Evolutionary conservation across 2,113 vertebrate genomes (phyloP).

Genomic region (Arenaria interpres): DNA sequence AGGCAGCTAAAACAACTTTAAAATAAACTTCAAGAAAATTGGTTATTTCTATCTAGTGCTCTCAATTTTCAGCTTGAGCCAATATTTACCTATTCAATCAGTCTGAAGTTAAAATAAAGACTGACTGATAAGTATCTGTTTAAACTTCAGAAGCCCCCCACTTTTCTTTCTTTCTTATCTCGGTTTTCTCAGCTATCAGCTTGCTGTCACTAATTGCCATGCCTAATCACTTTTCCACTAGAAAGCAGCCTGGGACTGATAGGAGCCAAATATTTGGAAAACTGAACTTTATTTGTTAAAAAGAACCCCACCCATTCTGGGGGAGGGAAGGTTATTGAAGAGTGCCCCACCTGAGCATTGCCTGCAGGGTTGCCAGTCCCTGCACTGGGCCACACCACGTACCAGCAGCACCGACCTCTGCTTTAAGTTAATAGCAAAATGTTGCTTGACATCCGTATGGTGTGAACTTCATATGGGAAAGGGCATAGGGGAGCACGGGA

Average conservation of each 20-base stretch:
- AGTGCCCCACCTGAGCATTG: background rate
- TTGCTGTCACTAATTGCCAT: slow-evolving; percentile 24
- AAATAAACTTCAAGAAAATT: slow-evolving; percentile 15
- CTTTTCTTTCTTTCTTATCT: slow-evolving; percentile 42
- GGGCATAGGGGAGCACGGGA: background rate
- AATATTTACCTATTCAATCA: slow-evolving; percentile 41
- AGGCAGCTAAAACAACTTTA: background rate
- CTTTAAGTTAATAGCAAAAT: background rate
- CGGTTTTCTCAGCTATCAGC: background rate
- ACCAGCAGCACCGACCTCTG: background rate
- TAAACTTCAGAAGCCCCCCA: background rate
- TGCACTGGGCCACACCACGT: rapidly evolving
- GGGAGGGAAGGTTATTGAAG: background rate
- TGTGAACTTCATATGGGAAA: background rate
- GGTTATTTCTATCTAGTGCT: background rate
- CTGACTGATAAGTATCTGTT: slow-evolving; percentile 27
- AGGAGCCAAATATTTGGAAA: slow-evolving; percentile 41
- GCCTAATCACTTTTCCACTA: background rate
- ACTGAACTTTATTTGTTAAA: background rate
- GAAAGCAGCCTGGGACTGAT: slow-evolving; percentile 6
- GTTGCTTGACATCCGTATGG: background rate
- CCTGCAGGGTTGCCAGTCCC: background rate
- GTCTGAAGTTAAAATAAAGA: slow-evolving; percentile 5
- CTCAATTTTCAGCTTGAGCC: background rate
- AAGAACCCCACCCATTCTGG: background rate